Conservation (phyloP, 92 coral and sea anemone species). For the Montipora capitata region DNA sequence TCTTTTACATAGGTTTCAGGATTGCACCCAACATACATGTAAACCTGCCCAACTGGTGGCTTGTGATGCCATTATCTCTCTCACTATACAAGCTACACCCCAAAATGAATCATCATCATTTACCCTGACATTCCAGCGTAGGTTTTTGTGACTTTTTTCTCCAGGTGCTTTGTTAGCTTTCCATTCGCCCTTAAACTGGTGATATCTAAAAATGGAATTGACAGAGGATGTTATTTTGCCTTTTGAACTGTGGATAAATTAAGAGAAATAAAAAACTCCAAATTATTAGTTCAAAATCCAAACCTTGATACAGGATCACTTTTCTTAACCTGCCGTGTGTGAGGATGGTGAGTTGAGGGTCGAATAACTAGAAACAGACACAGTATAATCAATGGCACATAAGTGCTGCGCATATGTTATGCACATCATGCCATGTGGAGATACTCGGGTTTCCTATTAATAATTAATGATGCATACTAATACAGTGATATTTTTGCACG, state of each 20-base stretch:
- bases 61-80: no score
- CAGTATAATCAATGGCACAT: not conserved
- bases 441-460: no score
- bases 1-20: no score
- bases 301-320: conserved; percentile 96
- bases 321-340: conserved; percentile 84
- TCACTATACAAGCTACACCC: no score
- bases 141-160: conserved; percentile 91
- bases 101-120: not conserved
- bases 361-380: conserved; percentile 80
- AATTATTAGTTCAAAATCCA: not conserved
- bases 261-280: not conserved
- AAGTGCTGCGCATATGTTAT: no score
- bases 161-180: conserved; percentile 93
- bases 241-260: no score
- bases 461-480: no score
- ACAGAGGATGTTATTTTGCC: not conserved
- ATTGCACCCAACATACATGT: no score
- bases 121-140: conserved; percentile 97
- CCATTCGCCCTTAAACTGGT: conserved; percentile 95
- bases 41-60: no score
- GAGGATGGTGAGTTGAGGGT: conserved; percentile 89
- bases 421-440: no score
- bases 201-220: conserved; percentile 66
- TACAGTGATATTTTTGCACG: no score